Conservation (phyloP, 2,888 invertebrate species). For the Clanis bilineata region DNA sequence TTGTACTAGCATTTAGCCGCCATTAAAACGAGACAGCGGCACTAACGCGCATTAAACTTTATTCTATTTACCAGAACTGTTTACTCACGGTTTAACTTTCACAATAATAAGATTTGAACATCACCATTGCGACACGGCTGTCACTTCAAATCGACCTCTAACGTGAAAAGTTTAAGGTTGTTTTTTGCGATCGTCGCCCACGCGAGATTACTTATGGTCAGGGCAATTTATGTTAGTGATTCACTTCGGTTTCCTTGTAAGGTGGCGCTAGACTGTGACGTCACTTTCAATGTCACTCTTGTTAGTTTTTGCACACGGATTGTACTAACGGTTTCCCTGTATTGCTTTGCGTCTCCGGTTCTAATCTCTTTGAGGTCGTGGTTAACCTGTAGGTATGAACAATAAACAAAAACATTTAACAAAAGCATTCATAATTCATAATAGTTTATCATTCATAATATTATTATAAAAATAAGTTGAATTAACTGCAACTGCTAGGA, state of each 20-base stretch:
- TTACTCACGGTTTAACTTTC: background rate
- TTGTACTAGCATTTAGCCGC: background rate
- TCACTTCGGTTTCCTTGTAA: conserved; percentile 20
- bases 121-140: background rate
- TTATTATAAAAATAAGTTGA: too few species aligned
- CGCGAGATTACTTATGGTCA: conserved; percentile 16
- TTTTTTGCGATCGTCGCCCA: conserved; percentile 12
- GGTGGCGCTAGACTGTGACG: conserved; percentile 18
- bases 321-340: background rate
- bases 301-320: conserved; percentile 8
- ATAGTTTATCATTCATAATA: too few species aligned
- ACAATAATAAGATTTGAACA: background rate
- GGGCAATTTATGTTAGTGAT: conserved; percentile 18
- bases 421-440: too few species aligned
- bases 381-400: background rate
- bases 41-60: background rate
- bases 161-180: conserved; percentile 12
- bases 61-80: background rate
- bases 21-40: background rate
- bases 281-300: conserved; percentile 22
- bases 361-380: background rate
- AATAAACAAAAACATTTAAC: too few species aligned
- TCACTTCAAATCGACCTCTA: conserved; percentile 2
- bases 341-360: background rate
- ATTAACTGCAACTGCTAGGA: too few species aligned